Base-by-base conservation (phyloP, 2,888 invertebrate genomes). In the Acanthopleura granulata region DNA sequence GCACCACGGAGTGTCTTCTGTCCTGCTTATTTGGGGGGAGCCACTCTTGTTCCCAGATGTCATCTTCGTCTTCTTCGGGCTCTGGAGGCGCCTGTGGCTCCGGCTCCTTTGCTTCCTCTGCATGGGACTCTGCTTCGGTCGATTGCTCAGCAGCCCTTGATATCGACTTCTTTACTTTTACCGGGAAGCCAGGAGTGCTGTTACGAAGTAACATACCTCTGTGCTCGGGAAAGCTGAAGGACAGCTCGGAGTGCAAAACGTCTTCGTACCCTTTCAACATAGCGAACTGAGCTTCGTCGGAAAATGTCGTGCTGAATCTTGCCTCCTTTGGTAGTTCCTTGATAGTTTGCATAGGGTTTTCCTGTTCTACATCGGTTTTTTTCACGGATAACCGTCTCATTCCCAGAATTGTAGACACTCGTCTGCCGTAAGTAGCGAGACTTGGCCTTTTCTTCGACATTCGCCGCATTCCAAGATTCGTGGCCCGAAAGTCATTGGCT, bases 261-360 rank as follows among this genome's bases (percentile, higher is more conserved):
- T 89, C 88, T 75, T 89, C 89, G 74, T 89, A 89, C 0, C 89
- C 86, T 77, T 88, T 88, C 83, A 89, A 82, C 78, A 87, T 84
- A 72, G 89, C 87, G 76, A 85, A 89, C 79, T 89, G 89, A 0
- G 88, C 89, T 74, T 88, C 88, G 4, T 85, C 80, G 0, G 88
- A 89, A 57, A 89, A 77, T 11, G 85, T 84, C 0, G 89, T 84
- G 22, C 85, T 84, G 77, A 89, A 89, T 18, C 89, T 78, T 0
- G 88, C 85, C 27, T 80, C 78, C 30, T 77, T 78, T 11, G 88
- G 88, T 40, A 89, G 73, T 66, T 83, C 79, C 70, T 83, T 80
- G 57, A 84, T 84, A 30, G 78, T 78, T 25, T 78, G 79, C 72
- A 75, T 78, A 9, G 75, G 78, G 49, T 80, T 81, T 22, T 78